Conservation (phyloP, 2,888 invertebrate genomes). For the Sicus ferrugineus region DNA sequence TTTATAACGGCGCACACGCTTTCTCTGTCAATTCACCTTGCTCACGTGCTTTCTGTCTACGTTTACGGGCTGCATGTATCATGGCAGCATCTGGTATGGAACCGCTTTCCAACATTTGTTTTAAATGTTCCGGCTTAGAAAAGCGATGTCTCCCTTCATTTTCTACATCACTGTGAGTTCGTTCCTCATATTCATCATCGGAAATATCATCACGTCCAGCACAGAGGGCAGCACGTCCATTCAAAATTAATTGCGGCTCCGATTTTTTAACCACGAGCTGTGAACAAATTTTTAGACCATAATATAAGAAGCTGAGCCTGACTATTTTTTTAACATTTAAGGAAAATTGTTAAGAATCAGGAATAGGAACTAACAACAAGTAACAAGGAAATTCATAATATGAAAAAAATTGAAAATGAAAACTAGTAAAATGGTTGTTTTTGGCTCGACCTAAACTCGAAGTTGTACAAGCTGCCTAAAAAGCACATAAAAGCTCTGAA, state of each 20-base stretch:
- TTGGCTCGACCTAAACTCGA: too few relatives aligned
- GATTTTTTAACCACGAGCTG: conserved; percentile 70
- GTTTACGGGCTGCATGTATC: conserved; percentile 96
- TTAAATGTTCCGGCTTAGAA: conserved; percentile 75
- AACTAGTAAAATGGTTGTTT: too few relatives aligned
- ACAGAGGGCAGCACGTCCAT: conserved; percentile 83
- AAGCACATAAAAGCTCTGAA: too few relatives aligned
- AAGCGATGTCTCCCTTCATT: conserved; percentile 67
- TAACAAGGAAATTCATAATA: background rate
- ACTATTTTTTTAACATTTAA: background rate
- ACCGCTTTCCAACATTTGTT: conserved; percentile 84
- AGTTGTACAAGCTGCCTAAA: too few relatives aligned
- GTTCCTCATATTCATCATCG: conserved; percentile 68
- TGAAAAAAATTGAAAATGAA: background rate
- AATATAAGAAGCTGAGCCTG: too few relatives aligned
- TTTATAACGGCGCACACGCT: background rate
- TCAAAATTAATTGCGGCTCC: conserved; percentile 73
- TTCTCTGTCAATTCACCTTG: conserved; percentile 64
- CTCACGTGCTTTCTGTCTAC: conserved; percentile 92
- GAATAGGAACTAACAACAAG: background rate
- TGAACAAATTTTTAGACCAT: conserved; percentile 42
- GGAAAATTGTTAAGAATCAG: too few relatives aligned
- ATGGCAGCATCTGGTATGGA: conserved; percentile 96
- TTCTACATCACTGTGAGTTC: conserved; percentile 59
- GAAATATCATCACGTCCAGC: conserved; percentile 76